Percentiles rank a stretch among this genome's conserved stretches.
phyloP scores from a whole-genome alignment of 2,797 vertebrate genomes.

The Prunella strophiata region DNA sequence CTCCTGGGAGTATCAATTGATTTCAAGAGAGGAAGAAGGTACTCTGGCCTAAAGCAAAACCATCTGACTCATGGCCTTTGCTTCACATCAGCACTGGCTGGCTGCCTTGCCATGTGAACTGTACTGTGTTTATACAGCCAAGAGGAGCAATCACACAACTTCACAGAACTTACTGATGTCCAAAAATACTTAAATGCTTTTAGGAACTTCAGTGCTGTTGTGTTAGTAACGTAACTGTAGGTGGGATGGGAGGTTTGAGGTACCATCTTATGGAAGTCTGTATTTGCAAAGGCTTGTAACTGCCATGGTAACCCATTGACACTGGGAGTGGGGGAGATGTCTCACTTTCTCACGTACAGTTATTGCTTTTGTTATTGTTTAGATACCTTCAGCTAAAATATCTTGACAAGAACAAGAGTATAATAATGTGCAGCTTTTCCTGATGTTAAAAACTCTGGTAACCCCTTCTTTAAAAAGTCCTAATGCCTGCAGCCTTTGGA shows the following conservation, averaged over 20 bases:
- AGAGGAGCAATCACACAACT: not conserved
- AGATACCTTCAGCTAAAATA: not conserved
- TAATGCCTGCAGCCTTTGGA: not conserved
- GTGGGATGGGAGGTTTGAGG: not conserved
- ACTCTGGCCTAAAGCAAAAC: not conserved
- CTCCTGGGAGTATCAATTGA: not conserved
- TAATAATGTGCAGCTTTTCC: not conserved
- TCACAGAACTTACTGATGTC: not conserved
- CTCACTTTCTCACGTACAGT: not conserved
- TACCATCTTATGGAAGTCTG: not conserved
- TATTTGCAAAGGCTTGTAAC: not conserved
- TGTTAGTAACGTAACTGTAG: not conserved
- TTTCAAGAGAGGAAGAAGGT: not conserved
- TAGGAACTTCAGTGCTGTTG: not conserved
- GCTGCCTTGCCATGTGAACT: not conserved
- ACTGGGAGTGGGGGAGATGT: not conserved
- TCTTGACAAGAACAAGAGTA: not conserved
- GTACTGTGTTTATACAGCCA: not conserved
- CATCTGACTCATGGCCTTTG: not conserved
- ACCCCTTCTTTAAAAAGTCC: not conserved
- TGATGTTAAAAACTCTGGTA: not conserved
- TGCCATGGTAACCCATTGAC: not conserved
- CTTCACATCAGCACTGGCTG: not conserved
- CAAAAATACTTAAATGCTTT: not conserved
- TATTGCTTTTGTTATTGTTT: not conserved